Evolutionary conservation across 2,888 invertebrate species (phyloP), one percentile per base, ranked within the genome.

Genomic region (Ornithoptera priamus): DNA sequence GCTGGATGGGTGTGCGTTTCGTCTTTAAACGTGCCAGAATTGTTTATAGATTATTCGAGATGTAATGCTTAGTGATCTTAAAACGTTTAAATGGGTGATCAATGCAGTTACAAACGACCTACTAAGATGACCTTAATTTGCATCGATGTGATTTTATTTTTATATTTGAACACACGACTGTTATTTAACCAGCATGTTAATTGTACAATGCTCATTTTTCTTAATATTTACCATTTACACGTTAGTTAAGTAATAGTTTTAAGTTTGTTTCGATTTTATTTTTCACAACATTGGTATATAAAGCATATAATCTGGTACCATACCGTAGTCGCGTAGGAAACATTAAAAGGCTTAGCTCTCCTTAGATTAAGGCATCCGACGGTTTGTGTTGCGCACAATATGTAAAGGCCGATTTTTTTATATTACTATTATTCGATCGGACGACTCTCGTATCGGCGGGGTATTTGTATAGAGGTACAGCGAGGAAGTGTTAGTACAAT

Each of bases 21-120:
- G 85, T 86, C 88, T 87, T 85, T 80, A 79, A 85, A 89, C 85
- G 92, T 92, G 92, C 92, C 92, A 92, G 90, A 91, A 88, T 87
- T 85, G 87, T 84, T 85, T 88, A 83, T 90, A 89, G 83, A 85
- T 85, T 86, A 57, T 66, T 76, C 75, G 77, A 76, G 58, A 59
- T 60, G 20, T 63, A 70, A 57, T 56, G 63, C 42, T 67, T 67
- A 61, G 61, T 64, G 39, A 57, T 67, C 60, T 60, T 61, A 36
- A 46, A 42, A 50, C 56, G 64, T 64, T 59, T 24, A 24, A 60
- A 63, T 65, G 70, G 67, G 70, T 67, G 67, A 70, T 60, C 67
- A 67, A 70, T 67, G 42, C 66, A 67, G 70, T 59, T 46, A 46
- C 60, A 50, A 20, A 68, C 18, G 56, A 17, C n/a, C 30, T 30